Conservation (phyloP, 1,140 invertebrate species). For the Anoplolepis gracilipes region DNA sequence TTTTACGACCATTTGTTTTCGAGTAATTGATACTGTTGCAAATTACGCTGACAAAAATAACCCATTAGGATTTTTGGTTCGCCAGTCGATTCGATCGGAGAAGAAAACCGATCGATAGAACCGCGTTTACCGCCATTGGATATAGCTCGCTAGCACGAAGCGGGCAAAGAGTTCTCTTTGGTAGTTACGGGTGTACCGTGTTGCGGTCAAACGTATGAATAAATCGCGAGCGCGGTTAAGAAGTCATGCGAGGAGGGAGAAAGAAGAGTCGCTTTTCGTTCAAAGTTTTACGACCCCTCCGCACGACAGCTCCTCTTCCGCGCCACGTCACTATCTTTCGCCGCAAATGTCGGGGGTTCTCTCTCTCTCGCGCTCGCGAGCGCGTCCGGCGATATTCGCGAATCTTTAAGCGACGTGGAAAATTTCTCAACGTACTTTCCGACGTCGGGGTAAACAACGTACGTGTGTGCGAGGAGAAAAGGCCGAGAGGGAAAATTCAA, state of each 20-base stretch:
- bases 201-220: conserved; percentile 78
- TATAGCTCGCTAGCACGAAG: conserved; percentile 63
- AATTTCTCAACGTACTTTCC: conserved; percentile 18
- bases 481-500: neutral
- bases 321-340: conserved; percentile 47
- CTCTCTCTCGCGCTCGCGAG: too few species aligned
- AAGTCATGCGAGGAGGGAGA: conserved; percentile 73
- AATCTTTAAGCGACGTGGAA: conserved; percentile 27
- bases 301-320: conserved; percentile 63
- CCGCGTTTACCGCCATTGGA: conserved; percentile 27
- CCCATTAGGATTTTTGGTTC: conserved; percentile 5
- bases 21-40: too few species aligned
- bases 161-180: conserved; percentile 11
- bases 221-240: conserved; percentile 72
- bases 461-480: conserved; percentile 18
- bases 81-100: conserved; percentile 56
- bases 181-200: conserved; percentile 18
- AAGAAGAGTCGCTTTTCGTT: conserved; percentile 79
- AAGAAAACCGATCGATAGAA: conserved; percentile 64
- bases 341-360: conserved; percentile 12
- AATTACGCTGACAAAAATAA: too few species aligned
- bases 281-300: conserved; percentile 78
- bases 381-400: neutral
- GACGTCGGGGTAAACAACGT: conserved; percentile 5
- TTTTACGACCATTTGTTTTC: too few species aligned